These are phyloP conservation scores for Mythimna albipuncta DNA, from an alignment of 2,888 invertebrate species.

Conservation along the genomic window DNA sequence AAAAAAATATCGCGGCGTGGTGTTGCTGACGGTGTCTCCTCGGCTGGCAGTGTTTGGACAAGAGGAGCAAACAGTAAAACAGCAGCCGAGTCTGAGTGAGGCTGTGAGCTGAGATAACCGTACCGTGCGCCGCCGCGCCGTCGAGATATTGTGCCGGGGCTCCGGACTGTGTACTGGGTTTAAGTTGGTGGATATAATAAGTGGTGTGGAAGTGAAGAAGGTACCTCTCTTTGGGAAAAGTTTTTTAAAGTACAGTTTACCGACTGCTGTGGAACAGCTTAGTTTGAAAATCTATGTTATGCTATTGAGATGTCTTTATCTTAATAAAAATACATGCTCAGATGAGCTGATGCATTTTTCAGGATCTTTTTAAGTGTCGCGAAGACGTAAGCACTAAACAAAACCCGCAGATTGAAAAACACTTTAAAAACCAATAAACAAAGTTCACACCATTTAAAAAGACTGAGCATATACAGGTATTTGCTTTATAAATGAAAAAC, in stretches of 20 bases:
- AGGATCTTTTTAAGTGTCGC: background rate
- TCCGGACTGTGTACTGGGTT: background rate
- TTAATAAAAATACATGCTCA: background rate
- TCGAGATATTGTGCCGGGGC: background rate
- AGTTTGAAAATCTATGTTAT: background rate
- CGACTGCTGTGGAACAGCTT: background rate
- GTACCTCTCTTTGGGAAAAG: background rate
- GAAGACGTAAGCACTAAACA: background rate
- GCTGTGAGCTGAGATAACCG: conserved; percentile 24
- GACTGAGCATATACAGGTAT: background rate
- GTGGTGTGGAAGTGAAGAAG: background rate
- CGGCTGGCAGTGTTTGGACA: conserved; percentile 43
- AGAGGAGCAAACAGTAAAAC: conserved; percentile 46
- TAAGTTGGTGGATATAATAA: background rate
- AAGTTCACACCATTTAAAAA: background rate
- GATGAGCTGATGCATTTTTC: background rate
- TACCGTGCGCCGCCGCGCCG: background rate
- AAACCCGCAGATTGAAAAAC: background rate
- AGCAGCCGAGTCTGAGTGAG: conserved; percentile 19
- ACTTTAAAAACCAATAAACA: background rate
- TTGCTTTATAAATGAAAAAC: conserved; percentile 7
- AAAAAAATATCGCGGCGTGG: conserved; percentile 19
- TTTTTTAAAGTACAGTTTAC: background rate
- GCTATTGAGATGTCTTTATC: background rate
- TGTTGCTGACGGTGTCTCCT: conserved; percentile 7